phyloP scores from a whole-genome alignment of 1,140 invertebrate species.

The Thalassaphorura encarpata region DNA sequence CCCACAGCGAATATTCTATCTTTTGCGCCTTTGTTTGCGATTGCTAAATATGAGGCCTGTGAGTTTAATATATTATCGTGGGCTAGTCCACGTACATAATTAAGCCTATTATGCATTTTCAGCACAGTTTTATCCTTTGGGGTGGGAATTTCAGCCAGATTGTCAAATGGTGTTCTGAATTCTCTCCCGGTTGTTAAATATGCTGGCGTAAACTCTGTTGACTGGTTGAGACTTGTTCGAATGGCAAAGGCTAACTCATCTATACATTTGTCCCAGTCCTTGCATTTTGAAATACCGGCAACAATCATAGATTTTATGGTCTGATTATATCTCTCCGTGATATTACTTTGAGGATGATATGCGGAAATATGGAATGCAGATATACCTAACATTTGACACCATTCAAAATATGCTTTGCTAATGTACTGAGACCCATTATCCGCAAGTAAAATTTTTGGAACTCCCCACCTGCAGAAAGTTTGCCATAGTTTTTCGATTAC shows the following conservation, averaged over 20 bases:
- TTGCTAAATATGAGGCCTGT: background rate
- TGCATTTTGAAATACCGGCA: slow-evolving; percentile 17
- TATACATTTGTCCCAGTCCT: slow-evolving; percentile 35
- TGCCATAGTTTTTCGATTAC: slow-evolving; percentile 21
- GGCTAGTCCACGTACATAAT: background rate
- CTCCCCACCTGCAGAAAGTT: slow-evolving; percentile 31
- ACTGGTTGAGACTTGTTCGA: slow-evolving; percentile 36
- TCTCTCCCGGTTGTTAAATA: slow-evolving; percentile 38
- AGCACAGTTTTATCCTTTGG: background rate
- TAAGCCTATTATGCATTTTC: background rate
- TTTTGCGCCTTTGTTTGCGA: background rate
- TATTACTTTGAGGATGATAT: slow-evolving; percentile 39
- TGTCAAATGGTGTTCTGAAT: slow-evolving; percentile 24
- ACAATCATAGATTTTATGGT: slow-evolving; percentile 39
- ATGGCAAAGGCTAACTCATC: slow-evolving; percentile 38
- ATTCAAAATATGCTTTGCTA: slow-evolving; percentile 9
- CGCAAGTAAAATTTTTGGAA: slow-evolving; percentile 23
- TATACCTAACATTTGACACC: slow-evolving; percentile 9
- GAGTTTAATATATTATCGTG: background rate
- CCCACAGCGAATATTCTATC: background rate
- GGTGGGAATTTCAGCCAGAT: background rate
- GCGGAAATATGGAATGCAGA: slow-evolving; percentile 26
- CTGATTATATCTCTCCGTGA: slow-evolving; percentile 40
- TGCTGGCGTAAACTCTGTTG: slow-evolving; percentile 37
- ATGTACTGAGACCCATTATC: slow-evolving; percentile 34